Evolutionary conservation across 2,113 vertebrate species (phyloP).

Genomic region (Brachypodius melanocephalos): DNA sequence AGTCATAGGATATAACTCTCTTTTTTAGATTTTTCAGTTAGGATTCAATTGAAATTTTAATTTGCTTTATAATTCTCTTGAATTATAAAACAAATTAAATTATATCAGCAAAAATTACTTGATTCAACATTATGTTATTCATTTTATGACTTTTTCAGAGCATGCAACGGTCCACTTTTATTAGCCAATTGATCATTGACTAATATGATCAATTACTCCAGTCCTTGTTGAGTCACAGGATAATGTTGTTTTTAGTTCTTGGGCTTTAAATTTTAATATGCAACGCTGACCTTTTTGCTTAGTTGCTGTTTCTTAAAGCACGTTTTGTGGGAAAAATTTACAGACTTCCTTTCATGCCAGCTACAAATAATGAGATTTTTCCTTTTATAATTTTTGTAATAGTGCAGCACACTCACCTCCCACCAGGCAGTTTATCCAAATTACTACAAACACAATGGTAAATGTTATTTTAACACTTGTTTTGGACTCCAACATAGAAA

Average conservation of each 20-base stretch:
- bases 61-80: neutral
- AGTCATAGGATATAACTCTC: neutral
- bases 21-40: neutral
- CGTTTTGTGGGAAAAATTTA: neutral
- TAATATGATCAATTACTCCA: neutral
- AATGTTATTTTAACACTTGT: slow-evolving; percentile 69
- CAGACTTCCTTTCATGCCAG: neutral
- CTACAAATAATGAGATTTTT: slow-evolving; percentile 46
- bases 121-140: neutral
- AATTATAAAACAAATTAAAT: neutral
- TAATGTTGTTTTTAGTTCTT: neutral
- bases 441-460: slow-evolving; percentile 52
- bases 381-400: slow-evolving; percentile 24
- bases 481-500: slow-evolving; percentile 74
- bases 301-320: neutral
- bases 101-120: neutral
- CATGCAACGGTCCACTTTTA: neutral
- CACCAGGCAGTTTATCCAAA: slow-evolving; percentile 48
- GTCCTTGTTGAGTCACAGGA: neutral
- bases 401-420: slow-evolving; percentile 9
- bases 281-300: neutral
- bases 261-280: neutral
- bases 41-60: neutral
- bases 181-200: neutral
- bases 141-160: neutral